Evolutionary conservation across 2,113 vertebrate genomes (phyloP).

Genomic region (Callorhinus ursinus): DNA sequence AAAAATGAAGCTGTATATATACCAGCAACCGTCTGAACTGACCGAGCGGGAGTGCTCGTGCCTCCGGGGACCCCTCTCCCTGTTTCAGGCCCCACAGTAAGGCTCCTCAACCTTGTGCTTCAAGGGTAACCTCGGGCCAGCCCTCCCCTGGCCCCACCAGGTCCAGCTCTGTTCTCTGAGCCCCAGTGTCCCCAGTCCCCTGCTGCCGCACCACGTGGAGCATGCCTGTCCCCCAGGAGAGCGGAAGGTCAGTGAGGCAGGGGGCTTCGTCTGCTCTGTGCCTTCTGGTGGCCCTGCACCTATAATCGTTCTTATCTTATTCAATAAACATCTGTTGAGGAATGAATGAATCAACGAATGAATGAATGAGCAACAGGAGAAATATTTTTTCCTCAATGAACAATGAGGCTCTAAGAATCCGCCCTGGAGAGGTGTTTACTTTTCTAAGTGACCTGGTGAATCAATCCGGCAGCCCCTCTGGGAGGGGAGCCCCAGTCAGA

Average conservation of each 20-base stretch:
- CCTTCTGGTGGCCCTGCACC: too few relatives aligned
- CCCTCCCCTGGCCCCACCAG: not conserved
- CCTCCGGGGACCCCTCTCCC: not conserved
- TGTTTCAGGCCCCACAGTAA: fast-evolving
- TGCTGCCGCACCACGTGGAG: not conserved
- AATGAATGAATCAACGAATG: not conserved
- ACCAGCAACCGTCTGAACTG: fast-evolving
- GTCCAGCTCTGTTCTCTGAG: fast-evolving
- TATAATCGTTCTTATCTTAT: too few relatives aligned
- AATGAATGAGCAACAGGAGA: not conserved
- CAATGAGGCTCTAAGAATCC: not conserved
- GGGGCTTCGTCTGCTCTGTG: not conserved
- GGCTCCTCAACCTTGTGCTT: not conserved
- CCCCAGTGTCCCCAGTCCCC: not conserved
- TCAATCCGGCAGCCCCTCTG: not conserved
- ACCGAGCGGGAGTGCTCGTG: fast-evolving
- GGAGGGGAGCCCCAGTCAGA: not conserved
- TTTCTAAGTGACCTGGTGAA: not conserved
- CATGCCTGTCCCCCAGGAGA: not conserved
- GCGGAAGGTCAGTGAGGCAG: fast-evolving
- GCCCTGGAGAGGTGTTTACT: not conserved
- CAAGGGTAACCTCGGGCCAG: fast-evolving
- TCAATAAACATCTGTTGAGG: not conserved
- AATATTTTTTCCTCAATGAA: not conserved
- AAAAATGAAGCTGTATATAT: fast-evolving